Evolutionary conservation across 1,140 invertebrate species (phyloP).

Genomic region (Coelopa frigida): DNA sequence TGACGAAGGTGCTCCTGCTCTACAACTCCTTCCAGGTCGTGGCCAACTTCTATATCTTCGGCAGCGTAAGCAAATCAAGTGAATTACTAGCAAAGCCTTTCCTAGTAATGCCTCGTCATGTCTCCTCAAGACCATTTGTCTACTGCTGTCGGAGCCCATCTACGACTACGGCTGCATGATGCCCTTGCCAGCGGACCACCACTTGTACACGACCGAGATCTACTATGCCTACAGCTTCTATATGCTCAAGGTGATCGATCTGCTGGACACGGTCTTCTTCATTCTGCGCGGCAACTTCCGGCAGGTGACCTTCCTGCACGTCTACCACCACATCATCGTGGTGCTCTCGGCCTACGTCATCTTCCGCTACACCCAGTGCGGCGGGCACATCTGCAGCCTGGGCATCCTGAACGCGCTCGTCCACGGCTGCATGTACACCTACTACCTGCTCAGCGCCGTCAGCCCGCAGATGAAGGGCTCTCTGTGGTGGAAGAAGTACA

Average conservation of each 20-base stretch:
- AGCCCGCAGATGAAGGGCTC: constrained; percentile 56
- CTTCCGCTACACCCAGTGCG: constrained; percentile 25
- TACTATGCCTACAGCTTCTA: constrained; percentile 34
- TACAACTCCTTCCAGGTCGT: constrained; percentile 68
- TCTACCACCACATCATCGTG: constrained; percentile 65
- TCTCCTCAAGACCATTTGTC: neutral
- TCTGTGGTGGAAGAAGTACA: constrained; percentile 74
- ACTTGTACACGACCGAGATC: neutral
- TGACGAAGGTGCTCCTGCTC: constrained; percentile 60
- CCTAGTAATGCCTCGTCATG: neutral
- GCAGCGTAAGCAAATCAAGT: constrained; percentile 4
- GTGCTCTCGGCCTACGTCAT: constrained; percentile 4
- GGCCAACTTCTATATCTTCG: constrained; percentile 15
- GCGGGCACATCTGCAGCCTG: constrained; percentile 61
- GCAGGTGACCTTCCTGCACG: constrained; percentile 70
- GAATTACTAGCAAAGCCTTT: neutral
- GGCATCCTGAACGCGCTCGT: constrained; percentile 67
- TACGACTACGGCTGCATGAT: neutral
- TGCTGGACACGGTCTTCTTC: constrained; percentile 60
- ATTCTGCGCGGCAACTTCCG: constrained; percentile 67
- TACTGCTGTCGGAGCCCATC: too few relatives aligned
- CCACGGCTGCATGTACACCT: constrained; percentile 70
- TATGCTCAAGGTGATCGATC: constrained; percentile 48
- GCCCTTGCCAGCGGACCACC: neutral
- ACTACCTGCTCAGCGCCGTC: constrained; percentile 60